Percentiles rank a stretch among this genome's conserved stretches.
phyloP scores from a whole-genome alignment of 2,113 vertebrate genomes.

The Mixornis gularis region DNA sequence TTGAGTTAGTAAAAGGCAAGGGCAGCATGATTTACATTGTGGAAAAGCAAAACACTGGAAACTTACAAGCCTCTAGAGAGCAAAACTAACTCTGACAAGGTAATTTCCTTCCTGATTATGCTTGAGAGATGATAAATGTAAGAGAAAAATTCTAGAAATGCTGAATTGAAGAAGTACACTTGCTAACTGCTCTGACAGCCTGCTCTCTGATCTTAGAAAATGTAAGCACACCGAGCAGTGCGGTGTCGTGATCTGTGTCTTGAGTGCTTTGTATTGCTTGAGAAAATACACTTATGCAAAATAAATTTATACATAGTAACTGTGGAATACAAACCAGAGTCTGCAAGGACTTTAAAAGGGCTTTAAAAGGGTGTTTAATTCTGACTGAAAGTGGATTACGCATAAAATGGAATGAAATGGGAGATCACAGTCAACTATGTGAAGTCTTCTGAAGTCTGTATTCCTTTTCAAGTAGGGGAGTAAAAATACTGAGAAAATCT shows the following conservation, averaged over 20 bases:
- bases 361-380: neutral
- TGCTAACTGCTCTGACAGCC: neutral
- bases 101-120: constrained; percentile 16
- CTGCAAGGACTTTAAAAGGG: neutral
- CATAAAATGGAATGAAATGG: neutral
- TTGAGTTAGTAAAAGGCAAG: neutral
- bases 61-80: neutral
- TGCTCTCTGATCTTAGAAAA: constrained; percentile 16
- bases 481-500: neutral
- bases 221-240: neutral
- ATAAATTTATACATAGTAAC: neutral
- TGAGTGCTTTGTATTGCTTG: neutral
- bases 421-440: neutral
- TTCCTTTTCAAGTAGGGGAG: neutral
- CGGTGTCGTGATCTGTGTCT: neutral
- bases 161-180: neutral
- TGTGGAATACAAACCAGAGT: neutral
- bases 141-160: constrained; percentile 8
- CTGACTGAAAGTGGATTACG: neutral
- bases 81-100: neutral
- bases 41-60: neutral
- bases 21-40: neutral
- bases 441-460: neutral
- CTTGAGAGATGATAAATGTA: neutral
- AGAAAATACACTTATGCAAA: neutral